A percentile compares a stretch with the other conserved stretches of the same genome.
These are phyloP conservation scores for Dromius quadrimaculatus DNA, from an alignment of 2,888 invertebrate species.

Conservation along the genomic window DNA sequence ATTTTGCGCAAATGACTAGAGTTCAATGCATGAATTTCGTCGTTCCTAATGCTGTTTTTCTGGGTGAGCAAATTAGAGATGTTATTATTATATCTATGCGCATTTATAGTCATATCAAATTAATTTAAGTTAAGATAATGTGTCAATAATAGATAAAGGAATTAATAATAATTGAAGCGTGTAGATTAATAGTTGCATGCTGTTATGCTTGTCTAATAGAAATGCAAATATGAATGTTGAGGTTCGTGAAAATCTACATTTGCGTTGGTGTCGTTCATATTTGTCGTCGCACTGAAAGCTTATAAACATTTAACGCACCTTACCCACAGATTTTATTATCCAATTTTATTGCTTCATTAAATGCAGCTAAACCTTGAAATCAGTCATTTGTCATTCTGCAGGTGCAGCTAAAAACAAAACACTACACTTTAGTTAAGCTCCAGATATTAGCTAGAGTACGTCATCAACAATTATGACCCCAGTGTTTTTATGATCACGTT, in stretches of 20 bases:
- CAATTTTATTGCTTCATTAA: constrained; percentile 28
- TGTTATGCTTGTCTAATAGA: constrained; percentile 24
- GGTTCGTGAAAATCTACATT: constrained; percentile 40
- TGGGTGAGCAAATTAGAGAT: no score
- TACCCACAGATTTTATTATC: constrained; percentile 9
- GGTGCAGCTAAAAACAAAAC: no score
- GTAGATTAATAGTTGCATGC: constrained; percentile 23
- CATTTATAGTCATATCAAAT: no score
- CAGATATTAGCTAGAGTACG: no score
- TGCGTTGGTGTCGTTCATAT: constrained; percentile 46
- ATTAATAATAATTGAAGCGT: constrained; percentile 2
- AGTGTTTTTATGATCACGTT: no score
- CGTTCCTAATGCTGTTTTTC: no score
- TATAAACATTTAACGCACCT: constrained; percentile 2
- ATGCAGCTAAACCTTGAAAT: constrained; percentile 11
- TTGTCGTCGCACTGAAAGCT: constrained; percentile 32
- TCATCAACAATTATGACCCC: no score
- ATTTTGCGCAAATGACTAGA: no score
- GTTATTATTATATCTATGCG: no score
- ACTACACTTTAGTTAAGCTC: no score
- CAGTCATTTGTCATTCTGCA: neutral
- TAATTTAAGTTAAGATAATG: no score
- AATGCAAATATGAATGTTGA: constrained; percentile 39
- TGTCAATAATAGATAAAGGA: neutral
- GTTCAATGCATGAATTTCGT: no score